Percentiles rank a stretch among this genome's conserved stretches.
phyloP scores from a whole-genome alignment of 2,797 vertebrate genomes.

The Rallus crepitans region DNA sequence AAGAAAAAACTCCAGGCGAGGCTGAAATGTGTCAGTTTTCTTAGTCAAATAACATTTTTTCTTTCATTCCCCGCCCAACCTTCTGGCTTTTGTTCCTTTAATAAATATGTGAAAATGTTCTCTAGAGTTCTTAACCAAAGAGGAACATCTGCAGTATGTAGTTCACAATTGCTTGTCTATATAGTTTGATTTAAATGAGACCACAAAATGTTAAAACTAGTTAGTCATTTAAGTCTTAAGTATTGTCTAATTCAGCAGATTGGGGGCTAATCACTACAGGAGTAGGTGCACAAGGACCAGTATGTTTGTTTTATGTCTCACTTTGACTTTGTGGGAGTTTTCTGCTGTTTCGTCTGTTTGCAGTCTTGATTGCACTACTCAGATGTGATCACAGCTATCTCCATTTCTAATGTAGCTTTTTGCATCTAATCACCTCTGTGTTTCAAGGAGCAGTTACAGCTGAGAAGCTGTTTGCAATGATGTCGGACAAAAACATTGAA shows the following conservation, averaged over 20 bases:
- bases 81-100: neutral
- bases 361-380: neutral
- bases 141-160: neutral
- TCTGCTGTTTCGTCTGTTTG: neutral
- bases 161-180: neutral
- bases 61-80: neutral
- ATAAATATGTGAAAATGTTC: neutral
- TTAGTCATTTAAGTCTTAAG: neutral
- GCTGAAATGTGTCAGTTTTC: neutral
- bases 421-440: slow-evolving; percentile 8
- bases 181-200: neutral
- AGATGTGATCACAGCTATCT: neutral
- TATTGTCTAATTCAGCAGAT: neutral
- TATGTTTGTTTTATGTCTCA: neutral
- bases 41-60: neutral
- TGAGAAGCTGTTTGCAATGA: slow-evolving; percentile 92
- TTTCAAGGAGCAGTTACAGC: slow-evolving; percentile 87
- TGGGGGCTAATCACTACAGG: neutral
- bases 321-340: neutral
- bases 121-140: neutral
- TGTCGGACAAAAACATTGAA: slow-evolving; percentile 87
- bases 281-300: neutral
- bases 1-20: neutral
- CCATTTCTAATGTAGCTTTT: neutral
- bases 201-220: neutral